Base-by-base conservation (phyloP, 2,113 vertebrate genomes). In the Cinclus cinclus region DNA sequence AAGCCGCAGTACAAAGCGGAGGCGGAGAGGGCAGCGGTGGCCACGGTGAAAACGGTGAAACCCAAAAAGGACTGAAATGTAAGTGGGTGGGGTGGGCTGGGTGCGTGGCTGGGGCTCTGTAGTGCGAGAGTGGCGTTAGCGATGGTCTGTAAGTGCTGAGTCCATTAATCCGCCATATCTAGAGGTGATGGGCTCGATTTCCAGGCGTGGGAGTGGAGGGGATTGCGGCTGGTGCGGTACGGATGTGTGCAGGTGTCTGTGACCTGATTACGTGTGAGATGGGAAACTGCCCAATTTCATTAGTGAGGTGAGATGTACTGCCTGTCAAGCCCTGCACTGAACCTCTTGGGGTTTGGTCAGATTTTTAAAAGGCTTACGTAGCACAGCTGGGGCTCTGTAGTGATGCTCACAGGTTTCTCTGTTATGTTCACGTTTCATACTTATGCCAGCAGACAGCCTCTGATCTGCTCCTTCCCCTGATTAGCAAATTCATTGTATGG, bases 1-100 rank as follows among this genome's bases (percentile, higher is more conserved):
- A 99, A 99, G 96, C 98, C 99, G 3, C 98, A 98, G 94, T 96
- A 98, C 93, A 98, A 97, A 78, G 74, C 90, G 2, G 98, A 98
- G 24, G 99, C 99, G 0, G 42, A 99, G 84, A 99, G 97, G 95
- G 96, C 90, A 7, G 98, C 99, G 0, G 96, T 97, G 53, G 93
- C 98, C 90, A 98, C 14, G 18, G 97, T 99, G 55, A 99, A 97
- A 95, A 97, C 98, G 33, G 67, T 95, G 58, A 99, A 99, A 76
- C 90, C 97, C 28, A 99, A 99, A 94, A 97, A 98, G 65, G 98
- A 98, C 7, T 98, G 59, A 97, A 39, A 64, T 53, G 98, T 98
- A 76, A 70, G 87, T 28, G 71, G 17, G 17, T 13, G 46, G 13
- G 46, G 9, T 4, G 39, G 46, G 46, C 10, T 28, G 60, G 46